Evolutionary conservation across 2,797 vertebrate genomes (phyloP).

Genomic region (Atherinosoma microstoma): DNA sequence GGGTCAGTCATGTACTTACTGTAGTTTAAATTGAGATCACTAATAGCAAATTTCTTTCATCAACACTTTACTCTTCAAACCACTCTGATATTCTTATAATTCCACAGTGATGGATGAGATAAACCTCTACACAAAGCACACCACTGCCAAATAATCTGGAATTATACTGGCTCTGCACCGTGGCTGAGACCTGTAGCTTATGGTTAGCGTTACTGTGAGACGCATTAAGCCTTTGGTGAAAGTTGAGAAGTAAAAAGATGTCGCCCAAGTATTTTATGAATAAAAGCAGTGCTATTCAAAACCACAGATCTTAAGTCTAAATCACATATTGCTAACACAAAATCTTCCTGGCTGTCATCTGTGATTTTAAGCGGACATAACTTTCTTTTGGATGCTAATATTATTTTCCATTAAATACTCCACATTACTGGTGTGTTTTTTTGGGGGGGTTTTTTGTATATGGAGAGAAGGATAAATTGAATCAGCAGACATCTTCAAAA

Average conservation of each 20-base stretch:
- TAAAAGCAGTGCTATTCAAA: slow-evolving; percentile 44
- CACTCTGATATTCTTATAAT: slow-evolving; percentile 38
- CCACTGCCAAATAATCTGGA: slow-evolving; percentile 49
- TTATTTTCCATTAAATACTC: slow-evolving; percentile 32
- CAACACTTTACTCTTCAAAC: slow-evolving; percentile 33
- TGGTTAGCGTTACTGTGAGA: slow-evolving; percentile 56
- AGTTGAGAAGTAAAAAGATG: slow-evolving; percentile 53
- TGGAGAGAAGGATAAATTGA: slow-evolving; percentile 45
- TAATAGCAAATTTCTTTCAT: slow-evolving; percentile 44
- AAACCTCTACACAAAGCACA: slow-evolving; percentile 23
- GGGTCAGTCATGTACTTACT: slow-evolving; percentile 1
- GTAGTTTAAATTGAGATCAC: slow-evolving; percentile 10
- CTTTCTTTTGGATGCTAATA: slow-evolving; percentile 37
- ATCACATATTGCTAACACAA: slow-evolving; percentile 25
- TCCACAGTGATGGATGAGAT: slow-evolving; percentile 55
- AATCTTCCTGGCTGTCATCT: slow-evolving; percentile 49
- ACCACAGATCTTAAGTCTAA: slow-evolving; percentile 6
- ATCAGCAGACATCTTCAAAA: slow-evolving; percentile 60
- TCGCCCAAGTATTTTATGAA: slow-evolving; percentile 56
- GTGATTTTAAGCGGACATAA: slow-evolving; percentile 43
- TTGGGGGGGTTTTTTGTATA: slow-evolving; percentile 30
- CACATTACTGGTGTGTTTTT: slow-evolving; percentile 45
- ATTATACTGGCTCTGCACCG: slow-evolving; percentile 36
- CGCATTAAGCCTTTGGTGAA: slow-evolving; percentile 55
- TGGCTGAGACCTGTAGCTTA: slow-evolving; percentile 47